phyloP scores from a whole-genome alignment of 2,797 vertebrate species.

The Acanthis flammea region DNA sequence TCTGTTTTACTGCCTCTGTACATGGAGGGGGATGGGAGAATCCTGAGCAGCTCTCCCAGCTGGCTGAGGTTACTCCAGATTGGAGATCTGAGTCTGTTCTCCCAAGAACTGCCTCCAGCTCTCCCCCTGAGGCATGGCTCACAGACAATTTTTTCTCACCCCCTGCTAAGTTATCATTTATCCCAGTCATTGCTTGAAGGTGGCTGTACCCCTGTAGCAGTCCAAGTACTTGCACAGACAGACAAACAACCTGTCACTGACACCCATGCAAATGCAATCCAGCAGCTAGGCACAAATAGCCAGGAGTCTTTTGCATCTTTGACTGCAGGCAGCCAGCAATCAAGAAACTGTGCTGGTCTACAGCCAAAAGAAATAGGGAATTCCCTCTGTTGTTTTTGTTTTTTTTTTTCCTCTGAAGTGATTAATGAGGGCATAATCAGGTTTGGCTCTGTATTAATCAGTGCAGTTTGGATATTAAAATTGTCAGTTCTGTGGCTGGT shows the following conservation, averaged over 20 bases:
- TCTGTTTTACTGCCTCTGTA: not conserved
- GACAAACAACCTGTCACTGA: not conserved
- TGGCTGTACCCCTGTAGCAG: not conserved
- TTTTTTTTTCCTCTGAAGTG: not conserved
- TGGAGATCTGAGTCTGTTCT: not conserved
- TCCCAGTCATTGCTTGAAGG: not conserved
- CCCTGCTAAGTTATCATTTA: not conserved
- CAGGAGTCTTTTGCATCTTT: not conserved
- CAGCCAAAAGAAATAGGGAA: slow-evolving; percentile 11
- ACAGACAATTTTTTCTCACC: not conserved
- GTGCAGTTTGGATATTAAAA: not conserved
- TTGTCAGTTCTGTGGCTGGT: not conserved
- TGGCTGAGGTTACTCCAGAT: not conserved
- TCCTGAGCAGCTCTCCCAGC: not conserved
- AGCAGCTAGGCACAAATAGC: not conserved
- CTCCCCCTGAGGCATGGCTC: not conserved
- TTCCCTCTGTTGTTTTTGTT: not conserved
- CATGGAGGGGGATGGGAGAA: not conserved
- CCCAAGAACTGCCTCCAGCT: not conserved
- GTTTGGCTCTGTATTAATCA: not conserved
- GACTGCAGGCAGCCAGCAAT: not conserved
- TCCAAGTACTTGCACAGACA: not conserved
- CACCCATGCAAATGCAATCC: not conserved
- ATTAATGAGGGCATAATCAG: not conserved
- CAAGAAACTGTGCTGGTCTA: not conserved